A percentile compares a stretch with the other conserved stretches of the same genome.
phyloP scores from a whole-genome alignment of 2,113 vertebrate genomes.

The Riparia riparia region DNA sequence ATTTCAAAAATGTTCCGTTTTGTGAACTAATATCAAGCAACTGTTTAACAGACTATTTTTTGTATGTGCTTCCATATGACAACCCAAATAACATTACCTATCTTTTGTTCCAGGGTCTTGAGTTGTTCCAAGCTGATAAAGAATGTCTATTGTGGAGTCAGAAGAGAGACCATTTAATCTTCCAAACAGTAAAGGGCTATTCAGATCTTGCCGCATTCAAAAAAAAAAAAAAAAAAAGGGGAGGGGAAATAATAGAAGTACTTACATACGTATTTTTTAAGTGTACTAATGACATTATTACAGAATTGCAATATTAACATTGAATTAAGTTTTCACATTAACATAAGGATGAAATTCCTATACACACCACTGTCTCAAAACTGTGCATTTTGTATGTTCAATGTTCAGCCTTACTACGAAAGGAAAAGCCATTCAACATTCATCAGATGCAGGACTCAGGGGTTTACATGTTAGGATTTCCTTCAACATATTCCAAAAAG shows the following conservation, averaged over 20 bases:
- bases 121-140: constrained; percentile 97
- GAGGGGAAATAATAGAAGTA: constrained; percentile 42
- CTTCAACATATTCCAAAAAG: background rate
- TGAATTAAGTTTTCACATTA: background rate
- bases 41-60: background rate
- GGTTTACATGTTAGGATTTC: background rate
- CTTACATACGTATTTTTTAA: constrained; percentile 31
- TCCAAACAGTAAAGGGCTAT: constrained; percentile 97
- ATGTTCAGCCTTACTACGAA: background rate
- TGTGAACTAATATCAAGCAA: background rate
- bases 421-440: background rate
- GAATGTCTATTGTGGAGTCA: constrained; percentile 98
- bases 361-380: background rate
- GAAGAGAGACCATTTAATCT: constrained; percentile 97
- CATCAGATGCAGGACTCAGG: background rate
- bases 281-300: background rate
- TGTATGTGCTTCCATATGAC: background rate
- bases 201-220: constrained; percentile 84
- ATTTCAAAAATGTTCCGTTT: background rate
- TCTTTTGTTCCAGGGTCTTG: constrained; percentile 98
- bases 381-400: background rate
- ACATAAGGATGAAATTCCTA: background rate
- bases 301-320: background rate
- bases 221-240: background rate
- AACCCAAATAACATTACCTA: constrained; percentile 80